Conservation (phyloP, 1,140 invertebrate genomes). For the Cryptotermes secundus region DNA sequence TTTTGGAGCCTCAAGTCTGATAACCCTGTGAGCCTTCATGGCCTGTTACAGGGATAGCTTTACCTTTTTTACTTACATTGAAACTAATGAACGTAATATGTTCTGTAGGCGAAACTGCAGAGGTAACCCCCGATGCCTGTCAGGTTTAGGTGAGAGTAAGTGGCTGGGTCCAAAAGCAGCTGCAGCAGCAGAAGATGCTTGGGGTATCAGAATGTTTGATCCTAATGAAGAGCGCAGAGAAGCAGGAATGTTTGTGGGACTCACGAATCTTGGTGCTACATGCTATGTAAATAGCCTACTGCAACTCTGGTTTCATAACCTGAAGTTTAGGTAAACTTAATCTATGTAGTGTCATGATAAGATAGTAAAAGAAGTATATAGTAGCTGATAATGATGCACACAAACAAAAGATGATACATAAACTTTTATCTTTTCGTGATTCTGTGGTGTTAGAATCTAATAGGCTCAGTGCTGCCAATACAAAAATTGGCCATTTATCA, state of each 20-base stretch:
- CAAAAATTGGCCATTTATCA: too few relatives aligned
- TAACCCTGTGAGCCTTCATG: too few relatives aligned
- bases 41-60: too few relatives aligned
- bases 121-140: conserved; percentile 66
- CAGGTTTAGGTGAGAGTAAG: conserved; percentile 43
- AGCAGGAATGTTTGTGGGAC: conserved; percentile 58
- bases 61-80: too few relatives aligned
- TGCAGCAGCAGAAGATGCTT: conserved; percentile 53
- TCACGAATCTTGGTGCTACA: conserved; percentile 71
- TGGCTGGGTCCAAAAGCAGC: neutral
- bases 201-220: conserved; percentile 48
- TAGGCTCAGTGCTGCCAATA: too few relatives aligned
- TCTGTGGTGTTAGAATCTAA: too few relatives aligned
- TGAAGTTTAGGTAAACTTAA: conserved; percentile 54
- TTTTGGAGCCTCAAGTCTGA: too few relatives aligned
- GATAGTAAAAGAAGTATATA: too few relatives aligned
- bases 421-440: too few relatives aligned
- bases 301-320: conserved; percentile 74
- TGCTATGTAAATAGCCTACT: conserved; percentile 75
- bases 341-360: too few relatives aligned
- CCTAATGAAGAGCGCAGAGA: conserved; percentile 41
- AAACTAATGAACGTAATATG: neutral
- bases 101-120: conserved; percentile 61
- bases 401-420: too few relatives aligned
- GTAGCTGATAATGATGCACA: too few relatives aligned